Base-by-base conservation (phyloP, 2,888 invertebrate species). In the Vesta saturnalis region DNA sequence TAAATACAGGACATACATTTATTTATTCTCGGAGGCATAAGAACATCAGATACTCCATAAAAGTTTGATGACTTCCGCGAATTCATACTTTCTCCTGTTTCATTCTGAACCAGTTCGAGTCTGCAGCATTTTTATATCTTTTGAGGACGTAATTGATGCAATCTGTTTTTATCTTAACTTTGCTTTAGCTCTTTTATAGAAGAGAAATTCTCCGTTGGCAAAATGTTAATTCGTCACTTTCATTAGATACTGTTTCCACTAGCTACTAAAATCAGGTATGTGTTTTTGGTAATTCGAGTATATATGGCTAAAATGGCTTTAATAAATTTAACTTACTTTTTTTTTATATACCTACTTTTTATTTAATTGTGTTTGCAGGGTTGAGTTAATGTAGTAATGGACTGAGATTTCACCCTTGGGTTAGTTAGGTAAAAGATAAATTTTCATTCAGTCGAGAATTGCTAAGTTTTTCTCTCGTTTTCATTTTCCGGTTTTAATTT, bases 381-480 rank as follows among this genome's bases (percentile, higher is more conserved):
- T 43, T 35, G 39, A 58, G 60, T 49, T 60, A 62, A 62, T 62
- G 18, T 43, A 43, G n/a, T 55, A 63, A 63, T 63, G 47, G 23
- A 63, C 46, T 35, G 63, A 35, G 59, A 57, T 59, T 58, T 21
- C 43, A 19, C 56, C 49, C 65, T 54, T 64, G 59, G 39, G 46
- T 65, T 60, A 55, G 72, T 71, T 69, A 73, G 67, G 71, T 69
- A 69, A 61, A 68, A 65, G 70, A 72, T 66, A 70, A 70, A 69
- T 71, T 47, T 69, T 67, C 66, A 67, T 71, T 68, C 71, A 57
- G 56, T 56, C 63, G 19, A 60, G 59, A 43, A 54, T 55, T 23
- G 22, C 55, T 19, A 77, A 78, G 72, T 77, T 77, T 77, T 77
- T 76, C 76, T 75, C 75, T 77, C 74, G 73, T 77, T 77, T 73